Conservation (phyloP, 2,797 vertebrate genomes). For the Scomberomorus guttatus region DNA sequence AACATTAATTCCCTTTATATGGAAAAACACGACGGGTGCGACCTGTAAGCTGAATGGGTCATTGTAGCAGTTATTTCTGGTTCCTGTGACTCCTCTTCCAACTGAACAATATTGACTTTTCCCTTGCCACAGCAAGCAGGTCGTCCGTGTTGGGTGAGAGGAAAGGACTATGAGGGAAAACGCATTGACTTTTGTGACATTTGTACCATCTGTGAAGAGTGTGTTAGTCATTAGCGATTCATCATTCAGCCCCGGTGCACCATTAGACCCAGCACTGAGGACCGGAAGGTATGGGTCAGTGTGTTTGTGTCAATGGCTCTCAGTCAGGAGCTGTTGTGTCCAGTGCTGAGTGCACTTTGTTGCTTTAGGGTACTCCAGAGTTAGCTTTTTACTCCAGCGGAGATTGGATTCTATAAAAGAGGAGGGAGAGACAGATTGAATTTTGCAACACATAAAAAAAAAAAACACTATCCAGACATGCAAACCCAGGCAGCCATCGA, state of each 20-base stretch:
- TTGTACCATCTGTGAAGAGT: conserved; percentile 76
- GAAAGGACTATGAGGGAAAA: conserved; percentile 53
- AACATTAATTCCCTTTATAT: conserved; percentile 56
- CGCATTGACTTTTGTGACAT: conserved; percentile 78
- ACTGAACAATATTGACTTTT: conserved; percentile 65
- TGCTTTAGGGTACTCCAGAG: conserved; percentile 61
- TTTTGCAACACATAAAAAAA: conserved; percentile 36
- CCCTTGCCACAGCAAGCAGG: conserved; percentile 26
- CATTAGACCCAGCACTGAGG: conserved; percentile 66
- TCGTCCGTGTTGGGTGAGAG: conserved; percentile 49
- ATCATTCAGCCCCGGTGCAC: conserved; percentile 60
- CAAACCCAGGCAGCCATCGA: conserved; percentile 17
- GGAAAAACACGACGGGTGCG: conserved; percentile 45
- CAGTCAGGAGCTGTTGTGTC: conserved; percentile 52
- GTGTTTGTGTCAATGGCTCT: conserved; percentile 67
- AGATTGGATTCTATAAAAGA: conserved; percentile 64
- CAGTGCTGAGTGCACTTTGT: conserved; percentile 58
- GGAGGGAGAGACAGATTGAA: conserved; percentile 36
- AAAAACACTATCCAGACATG: conserved; percentile 28
- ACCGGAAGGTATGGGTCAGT: conserved; percentile 76
- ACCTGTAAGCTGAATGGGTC: conserved; percentile 57
- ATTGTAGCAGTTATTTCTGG: conserved; percentile 42
- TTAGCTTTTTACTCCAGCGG: conserved; percentile 48
- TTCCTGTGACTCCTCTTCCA: conserved; percentile 52
- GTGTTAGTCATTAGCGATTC: conserved; percentile 75